Conservation (phyloP, 2,888 invertebrate genomes). For the Anticlea derivata region DNA sequence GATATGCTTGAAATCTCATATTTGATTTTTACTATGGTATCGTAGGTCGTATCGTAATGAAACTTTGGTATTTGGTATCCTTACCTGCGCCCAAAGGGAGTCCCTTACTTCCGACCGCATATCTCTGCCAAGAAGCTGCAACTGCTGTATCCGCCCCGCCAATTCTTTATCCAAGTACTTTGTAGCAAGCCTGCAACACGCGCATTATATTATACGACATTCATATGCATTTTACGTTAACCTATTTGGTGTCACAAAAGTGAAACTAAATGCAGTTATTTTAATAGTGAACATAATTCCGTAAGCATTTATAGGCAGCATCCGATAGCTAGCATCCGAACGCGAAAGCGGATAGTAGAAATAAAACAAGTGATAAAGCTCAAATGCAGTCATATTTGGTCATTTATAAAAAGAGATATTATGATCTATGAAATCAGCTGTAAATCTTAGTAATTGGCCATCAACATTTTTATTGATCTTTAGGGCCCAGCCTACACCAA, state of each 20-base stretch:
- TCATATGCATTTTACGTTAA: constrained; percentile 2
- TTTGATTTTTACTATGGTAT: no score
- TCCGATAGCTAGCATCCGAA: constrained; percentile 18
- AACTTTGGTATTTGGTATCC: background rate
- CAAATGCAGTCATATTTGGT: constrained; percentile 30
- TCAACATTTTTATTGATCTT: constrained; percentile 32
- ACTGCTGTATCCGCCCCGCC: constrained; percentile 92
- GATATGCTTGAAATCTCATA: no score
- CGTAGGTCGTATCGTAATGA: background rate
- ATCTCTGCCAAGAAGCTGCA: constrained; percentile 91
- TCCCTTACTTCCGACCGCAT: constrained; percentile 92
- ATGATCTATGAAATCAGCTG: constrained; percentile 33
- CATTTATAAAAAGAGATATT: constrained; percentile 28
- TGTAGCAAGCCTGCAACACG: constrained; percentile 86
- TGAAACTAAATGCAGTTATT: constrained; percentile 38
- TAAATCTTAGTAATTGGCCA: constrained; percentile 32
- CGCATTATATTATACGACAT: background rate
- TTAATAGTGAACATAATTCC: constrained; percentile 32
- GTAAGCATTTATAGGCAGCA: constrained; percentile 27
- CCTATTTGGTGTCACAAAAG: constrained; percentile 31
- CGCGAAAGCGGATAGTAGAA: constrained; percentile 25
- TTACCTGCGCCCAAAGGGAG: constrained; percentile 88
- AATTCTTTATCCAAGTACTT: constrained; percentile 94
- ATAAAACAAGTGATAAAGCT: constrained; percentile 21
- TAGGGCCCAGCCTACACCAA: constrained; percentile 28